Conservation (phyloP, 2,113 vertebrate genomes). For the Turnix velox region DNA sequence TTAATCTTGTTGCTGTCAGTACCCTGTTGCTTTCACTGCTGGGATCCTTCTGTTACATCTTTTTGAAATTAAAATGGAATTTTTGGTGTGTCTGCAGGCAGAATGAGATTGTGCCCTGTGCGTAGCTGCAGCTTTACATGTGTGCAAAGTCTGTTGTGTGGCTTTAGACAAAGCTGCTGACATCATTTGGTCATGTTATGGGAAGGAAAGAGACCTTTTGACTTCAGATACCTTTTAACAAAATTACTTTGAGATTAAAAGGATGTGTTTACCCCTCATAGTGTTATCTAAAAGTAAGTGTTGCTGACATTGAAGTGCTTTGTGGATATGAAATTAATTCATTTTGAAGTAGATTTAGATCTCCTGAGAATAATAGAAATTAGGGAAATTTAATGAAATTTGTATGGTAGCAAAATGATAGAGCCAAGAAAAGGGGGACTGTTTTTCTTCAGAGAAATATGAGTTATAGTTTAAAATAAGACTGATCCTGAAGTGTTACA, state of each 20-base stretch:
- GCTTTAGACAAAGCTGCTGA: neutral
- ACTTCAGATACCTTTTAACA: neutral
- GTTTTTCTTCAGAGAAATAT: neutral
- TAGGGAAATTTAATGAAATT: neutral
- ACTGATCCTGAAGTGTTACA: neutral
- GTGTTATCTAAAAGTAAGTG: neutral
- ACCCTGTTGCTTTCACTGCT: neutral
- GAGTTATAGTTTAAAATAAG: neutral
- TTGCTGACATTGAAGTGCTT: neutral
- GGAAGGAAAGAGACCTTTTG: neutral
- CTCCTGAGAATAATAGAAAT: neutral
- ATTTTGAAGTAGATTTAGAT: neutral
- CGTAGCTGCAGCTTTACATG: neutral
- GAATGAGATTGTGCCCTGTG: neutral
- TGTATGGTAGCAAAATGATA: neutral
- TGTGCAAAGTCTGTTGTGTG: accelerated
- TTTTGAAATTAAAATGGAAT: neutral
- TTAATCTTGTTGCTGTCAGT: neutral
- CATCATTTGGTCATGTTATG: neutral
- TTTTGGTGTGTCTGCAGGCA: neutral
- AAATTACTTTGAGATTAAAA: neutral
- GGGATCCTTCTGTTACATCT: neutral
- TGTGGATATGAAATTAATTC: neutral
- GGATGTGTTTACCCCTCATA: neutral
- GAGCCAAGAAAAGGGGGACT: neutral